Evolutionary conservation across 2,888 invertebrate species (phyloP).

Genomic region (Lasioglossum oenotherae): DNA sequence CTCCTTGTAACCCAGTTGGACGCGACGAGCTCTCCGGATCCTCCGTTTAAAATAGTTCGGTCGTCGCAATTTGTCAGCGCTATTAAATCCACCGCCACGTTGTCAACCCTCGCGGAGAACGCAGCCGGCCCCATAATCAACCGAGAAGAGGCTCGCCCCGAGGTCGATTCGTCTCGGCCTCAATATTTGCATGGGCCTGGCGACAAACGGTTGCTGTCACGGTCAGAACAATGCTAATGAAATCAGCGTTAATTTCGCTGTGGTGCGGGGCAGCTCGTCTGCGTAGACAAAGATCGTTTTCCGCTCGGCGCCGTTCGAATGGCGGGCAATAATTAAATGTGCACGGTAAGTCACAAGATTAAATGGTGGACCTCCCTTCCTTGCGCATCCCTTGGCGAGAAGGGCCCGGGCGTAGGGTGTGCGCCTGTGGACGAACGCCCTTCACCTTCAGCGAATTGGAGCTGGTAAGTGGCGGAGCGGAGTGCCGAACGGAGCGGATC

Average conservation of each 20-base stretch:
- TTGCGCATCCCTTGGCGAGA: conserved; percentile 5
- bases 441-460: conserved; percentile 40
- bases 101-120: neutral
- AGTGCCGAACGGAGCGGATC: conserved; percentile 77
- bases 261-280: neutral
- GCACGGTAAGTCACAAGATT: conserved; percentile 74
- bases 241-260: conserved; percentile 48
- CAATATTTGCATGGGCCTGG: neutral
- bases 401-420: conserved; percentile 3
- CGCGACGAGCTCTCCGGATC: neutral
- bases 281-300: conserved; percentile 36
- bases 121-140: neutral
- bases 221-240: conserved; percentile 25
- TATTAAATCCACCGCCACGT: neutral
- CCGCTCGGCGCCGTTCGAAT: conserved; percentile 10
- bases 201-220: neutral
- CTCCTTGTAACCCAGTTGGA: neutral
- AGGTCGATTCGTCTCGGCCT: conserved; percentile 10
- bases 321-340: conserved; percentile 57
- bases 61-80: neutral
- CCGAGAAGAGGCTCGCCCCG: neutral
- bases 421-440: conserved; percentile 20
- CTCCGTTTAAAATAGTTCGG: neutral
- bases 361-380: conserved; percentile 73
- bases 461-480: conserved; percentile 77